phyloP scores from a whole-genome alignment of 2,888 invertebrate genomes.

The Leptura quadrifasciata region DNA sequence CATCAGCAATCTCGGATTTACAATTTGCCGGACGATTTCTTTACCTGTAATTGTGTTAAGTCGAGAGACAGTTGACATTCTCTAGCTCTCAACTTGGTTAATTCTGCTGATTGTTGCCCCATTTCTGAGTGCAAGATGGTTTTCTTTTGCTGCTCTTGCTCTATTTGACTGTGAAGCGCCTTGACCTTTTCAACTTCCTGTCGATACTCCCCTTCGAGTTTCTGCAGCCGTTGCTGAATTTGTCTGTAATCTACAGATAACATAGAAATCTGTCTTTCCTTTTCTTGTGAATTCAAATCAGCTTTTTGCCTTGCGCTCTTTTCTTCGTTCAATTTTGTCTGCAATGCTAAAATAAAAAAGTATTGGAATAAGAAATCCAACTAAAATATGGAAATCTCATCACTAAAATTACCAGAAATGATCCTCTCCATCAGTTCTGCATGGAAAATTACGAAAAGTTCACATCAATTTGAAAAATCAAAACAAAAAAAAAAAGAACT shows the following conservation, averaged over 20 bases:
- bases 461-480: neutral
- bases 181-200: conserved; percentile 92
- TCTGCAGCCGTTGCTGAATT: conserved; percentile 91
- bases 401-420: conserved; percentile 78
- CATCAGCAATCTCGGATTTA: neutral
- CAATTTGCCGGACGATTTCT: neutral
- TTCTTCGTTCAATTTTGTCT: conserved; percentile 94
- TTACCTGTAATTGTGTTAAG: conserved; percentile 76
- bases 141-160: conserved; percentile 93
- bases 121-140: conserved; percentile 89
- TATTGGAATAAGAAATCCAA: neutral
- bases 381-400: neutral
- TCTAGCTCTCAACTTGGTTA: conserved; percentile 82
- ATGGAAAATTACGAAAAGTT: conserved; percentile 73
- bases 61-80: conserved; percentile 85
- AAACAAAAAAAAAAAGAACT: no score
- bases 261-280: conserved; percentile 96
- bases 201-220: conserved; percentile 92
- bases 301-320: conserved; percentile 90
- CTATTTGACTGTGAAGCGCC: conserved; percentile 89
- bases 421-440: conserved; percentile 82
- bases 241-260: conserved; percentile 96
- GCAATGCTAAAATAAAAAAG: conserved; percentile 80
- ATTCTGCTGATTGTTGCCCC: conserved; percentile 82
- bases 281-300: conserved; percentile 91